phyloP scores from a whole-genome alignment of 1,140 invertebrate genomes.

The Ostrea denselamellosa region DNA sequence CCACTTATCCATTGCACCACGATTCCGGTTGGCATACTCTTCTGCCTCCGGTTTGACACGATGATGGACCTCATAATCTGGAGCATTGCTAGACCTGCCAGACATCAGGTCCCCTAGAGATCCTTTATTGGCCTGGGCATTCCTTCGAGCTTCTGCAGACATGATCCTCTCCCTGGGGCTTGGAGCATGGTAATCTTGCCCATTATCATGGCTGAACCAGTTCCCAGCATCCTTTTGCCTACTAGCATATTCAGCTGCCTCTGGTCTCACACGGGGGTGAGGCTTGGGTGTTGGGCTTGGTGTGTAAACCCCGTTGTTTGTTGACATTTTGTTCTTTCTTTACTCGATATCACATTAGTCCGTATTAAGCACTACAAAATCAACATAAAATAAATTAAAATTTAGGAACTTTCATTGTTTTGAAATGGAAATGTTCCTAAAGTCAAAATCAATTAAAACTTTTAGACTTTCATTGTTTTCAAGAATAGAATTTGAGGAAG shows the following conservation, averaged over 20 bases:
- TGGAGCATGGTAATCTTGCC: slow-evolving; percentile 41
- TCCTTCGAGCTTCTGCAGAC: slow-evolving; percentile 44
- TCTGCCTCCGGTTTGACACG: slow-evolving; percentile 60
- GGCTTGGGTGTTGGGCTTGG: slow-evolving; percentile 64
- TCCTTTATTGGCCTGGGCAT: slow-evolving; percentile 52
- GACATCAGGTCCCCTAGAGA: slow-evolving; percentile 43
- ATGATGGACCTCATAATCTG: slow-evolving; percentile 44
- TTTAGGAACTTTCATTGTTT: too few species aligned
- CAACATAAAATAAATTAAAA: neutral
- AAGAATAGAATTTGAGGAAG: too few species aligned
- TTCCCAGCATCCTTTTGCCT: slow-evolving; percentile 54
- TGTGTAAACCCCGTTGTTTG: slow-evolving; percentile 61
- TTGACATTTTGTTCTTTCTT: slow-evolving; percentile 58
- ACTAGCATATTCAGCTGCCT: slow-evolving; percentile 65
- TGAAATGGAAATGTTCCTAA: too few species aligned
- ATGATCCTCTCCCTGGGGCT: slow-evolving; percentile 44
- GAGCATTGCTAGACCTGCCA: slow-evolving; percentile 40
- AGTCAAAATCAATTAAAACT: too few species aligned
- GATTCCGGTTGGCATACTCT: slow-evolving; percentile 61
- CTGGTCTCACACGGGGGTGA: slow-evolving; percentile 67
- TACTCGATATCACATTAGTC: neutral
- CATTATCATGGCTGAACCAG: slow-evolving; percentile 48
- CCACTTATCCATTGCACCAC: slow-evolving; percentile 69
- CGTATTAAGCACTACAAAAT: neutral
- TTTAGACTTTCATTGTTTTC: too few species aligned